phyloP scores from a whole-genome alignment of 1,140 invertebrate species.

The Oryzaephilus surinamensis region DNA sequence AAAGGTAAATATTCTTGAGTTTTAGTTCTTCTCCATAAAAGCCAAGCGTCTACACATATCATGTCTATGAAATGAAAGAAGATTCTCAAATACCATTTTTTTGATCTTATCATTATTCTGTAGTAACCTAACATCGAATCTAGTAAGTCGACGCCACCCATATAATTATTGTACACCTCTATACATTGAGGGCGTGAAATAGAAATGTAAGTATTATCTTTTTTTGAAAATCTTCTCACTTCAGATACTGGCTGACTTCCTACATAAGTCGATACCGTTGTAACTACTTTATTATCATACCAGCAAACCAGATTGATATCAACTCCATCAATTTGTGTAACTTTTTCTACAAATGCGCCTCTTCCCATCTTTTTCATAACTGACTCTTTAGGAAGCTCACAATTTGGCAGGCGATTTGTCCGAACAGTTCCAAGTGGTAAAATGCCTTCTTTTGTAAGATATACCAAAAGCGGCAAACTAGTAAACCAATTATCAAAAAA shows the following conservation, averaged over 20 bases:
- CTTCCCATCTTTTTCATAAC: constrained; percentile 30
- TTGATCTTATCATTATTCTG: constrained; percentile 28
- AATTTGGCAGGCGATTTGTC: constrained; percentile 29
- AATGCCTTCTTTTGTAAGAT: constrained; percentile 29
- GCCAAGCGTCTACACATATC: no score
- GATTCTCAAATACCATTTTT: constrained; percentile 25
- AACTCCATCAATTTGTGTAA: constrained; percentile 20
- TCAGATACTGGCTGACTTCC: constrained; percentile 23
- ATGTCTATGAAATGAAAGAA: constrained; percentile 25
- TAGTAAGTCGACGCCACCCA: constrained; percentile 36
- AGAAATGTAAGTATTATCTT: constrained; percentile 7
- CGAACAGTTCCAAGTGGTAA: constrained; percentile 35
- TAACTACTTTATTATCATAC: constrained; percentile 24
- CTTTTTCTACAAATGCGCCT: constrained; percentile 19
- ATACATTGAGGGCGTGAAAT: constrained; percentile 14
- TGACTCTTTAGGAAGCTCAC: no score
- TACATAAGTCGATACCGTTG: constrained; percentile 29
- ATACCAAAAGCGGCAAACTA: constrained; percentile 27
- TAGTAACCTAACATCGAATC: constrained; percentile 31
- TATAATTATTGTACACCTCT: constrained; percentile 22
- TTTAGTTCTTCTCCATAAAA: constrained; percentile 11
- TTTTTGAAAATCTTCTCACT: constrained; percentile 11
- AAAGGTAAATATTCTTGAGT: no score
- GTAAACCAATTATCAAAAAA: constrained; percentile 34
- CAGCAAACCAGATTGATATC: constrained; percentile 27